A percentile compares a stretch with the other conserved stretches of the same genome.
Conservation (phyloP, 2,113 vertebrate genomes). For the Asarcornis scutulata region DNA sequence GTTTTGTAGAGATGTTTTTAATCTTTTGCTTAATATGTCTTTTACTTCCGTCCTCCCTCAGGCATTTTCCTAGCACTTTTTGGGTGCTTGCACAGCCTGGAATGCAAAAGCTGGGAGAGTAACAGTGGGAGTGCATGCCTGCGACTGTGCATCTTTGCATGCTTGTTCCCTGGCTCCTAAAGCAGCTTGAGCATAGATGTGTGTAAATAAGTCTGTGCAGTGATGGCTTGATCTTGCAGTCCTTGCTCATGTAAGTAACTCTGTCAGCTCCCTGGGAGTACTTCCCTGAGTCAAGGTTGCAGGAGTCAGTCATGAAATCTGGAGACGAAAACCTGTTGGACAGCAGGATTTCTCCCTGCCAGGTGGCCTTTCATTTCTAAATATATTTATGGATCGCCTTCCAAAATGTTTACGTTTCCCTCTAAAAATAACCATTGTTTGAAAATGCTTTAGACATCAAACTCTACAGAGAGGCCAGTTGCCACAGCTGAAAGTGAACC, state of each 20-base stretch:
- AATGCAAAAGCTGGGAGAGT: background rate
- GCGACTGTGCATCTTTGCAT: background rate
- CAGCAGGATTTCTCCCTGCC: background rate
- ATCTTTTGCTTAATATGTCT: background rate
- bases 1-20: background rate
- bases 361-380: background rate
- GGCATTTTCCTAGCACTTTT: background rate
- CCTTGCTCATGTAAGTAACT: background rate
- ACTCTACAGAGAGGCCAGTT: conserved; percentile 66
- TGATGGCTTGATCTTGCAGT: background rate
- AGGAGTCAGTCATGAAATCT: background rate
- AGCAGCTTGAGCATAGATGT: background rate
- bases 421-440: conserved; percentile 34
- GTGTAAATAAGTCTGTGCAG: background rate
- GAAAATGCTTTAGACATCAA: conserved; percentile 68
- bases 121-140: background rate
- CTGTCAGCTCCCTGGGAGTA: background rate
- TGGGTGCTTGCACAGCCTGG: background rate
- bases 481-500: conserved; percentile 57
- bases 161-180: background rate
- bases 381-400: background rate
- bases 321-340: background rate
- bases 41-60: background rate
- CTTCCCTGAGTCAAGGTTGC: background rate
- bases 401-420: background rate